A percentile compares a stretch with the other conserved stretches of the same genome.
Conservation (phyloP, 2,888 invertebrate genomes). For the Hetaerina titia region DNA sequence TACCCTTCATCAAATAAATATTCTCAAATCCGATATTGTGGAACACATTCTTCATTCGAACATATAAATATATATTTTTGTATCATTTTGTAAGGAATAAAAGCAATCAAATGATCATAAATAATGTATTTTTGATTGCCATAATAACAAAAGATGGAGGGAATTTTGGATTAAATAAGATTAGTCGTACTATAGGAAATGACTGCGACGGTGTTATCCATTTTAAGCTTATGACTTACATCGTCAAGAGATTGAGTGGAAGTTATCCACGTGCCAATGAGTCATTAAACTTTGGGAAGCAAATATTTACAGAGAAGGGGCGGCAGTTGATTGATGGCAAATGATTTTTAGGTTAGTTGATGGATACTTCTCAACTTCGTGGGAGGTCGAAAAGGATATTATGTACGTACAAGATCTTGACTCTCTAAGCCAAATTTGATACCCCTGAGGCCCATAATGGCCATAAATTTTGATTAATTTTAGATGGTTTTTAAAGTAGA, state of each 20-base stretch:
- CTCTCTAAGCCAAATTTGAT: background rate
- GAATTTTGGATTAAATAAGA: too few species aligned
- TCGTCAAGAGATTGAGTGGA: background rate
- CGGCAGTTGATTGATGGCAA: background rate
- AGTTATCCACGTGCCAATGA: background rate
- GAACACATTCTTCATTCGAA: too few species aligned
- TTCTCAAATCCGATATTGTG: too few species aligned
- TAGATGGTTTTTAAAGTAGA: background rate
- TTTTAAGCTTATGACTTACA: background rate
- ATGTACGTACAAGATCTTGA: background rate
- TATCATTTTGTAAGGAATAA: too few species aligned
- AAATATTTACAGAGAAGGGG: background rate
- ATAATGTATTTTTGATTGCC: too few species aligned
- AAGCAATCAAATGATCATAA: too few species aligned
- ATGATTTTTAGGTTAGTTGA: constrained; percentile 1
- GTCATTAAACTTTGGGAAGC: background rate
- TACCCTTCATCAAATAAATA: too few species aligned
- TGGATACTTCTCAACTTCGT: background rate
- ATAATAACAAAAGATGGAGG: too few species aligned
- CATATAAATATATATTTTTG: too few species aligned
- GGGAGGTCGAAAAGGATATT: background rate
- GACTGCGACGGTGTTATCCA: background rate
- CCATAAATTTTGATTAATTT: constrained; percentile 23
- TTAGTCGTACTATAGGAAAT: background rate
- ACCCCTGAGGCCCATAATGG: background rate